phyloP scores from a whole-genome alignment of 2,888 invertebrate species.

The Agrotis puta region DNA sequence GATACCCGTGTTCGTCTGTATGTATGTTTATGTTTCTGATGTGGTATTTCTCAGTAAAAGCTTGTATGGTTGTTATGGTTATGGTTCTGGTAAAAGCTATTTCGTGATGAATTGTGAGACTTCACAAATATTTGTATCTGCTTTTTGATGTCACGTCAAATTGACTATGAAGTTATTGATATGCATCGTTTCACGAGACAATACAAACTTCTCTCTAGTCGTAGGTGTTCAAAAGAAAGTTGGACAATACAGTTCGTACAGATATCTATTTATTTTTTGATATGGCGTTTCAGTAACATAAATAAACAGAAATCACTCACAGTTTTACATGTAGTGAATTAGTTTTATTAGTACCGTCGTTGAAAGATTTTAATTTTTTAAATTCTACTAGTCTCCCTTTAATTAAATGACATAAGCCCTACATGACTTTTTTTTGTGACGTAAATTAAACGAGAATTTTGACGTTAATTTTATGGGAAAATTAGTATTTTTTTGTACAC shows the following conservation, averaged over 20 bases:
- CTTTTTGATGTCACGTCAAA: slow-evolving; percentile 19
- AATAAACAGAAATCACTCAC: too few species aligned
- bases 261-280: too few species aligned
- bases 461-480: too few species aligned
- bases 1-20: slow-evolving; percentile 8
- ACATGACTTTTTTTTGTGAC: too few species aligned
- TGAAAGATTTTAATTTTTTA: background rate
- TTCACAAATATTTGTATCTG: slow-evolving; percentile 33
- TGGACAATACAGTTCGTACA: background rate
- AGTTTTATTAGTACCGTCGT: background rate
- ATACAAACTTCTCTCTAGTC: too few species aligned
- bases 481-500: too few species aligned
- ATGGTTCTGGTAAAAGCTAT: slow-evolving; percentile 41
- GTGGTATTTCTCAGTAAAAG: slow-evolving; percentile 15
- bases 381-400: background rate
- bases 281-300: too few species aligned
- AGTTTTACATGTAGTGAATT: too few species aligned
- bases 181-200: background rate
- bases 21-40: slow-evolving; percentile 16
- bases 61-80: slow-evolving; percentile 22
- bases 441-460: too few species aligned
- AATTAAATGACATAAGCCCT: too few species aligned
- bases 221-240: slow-evolving; percentile 2
- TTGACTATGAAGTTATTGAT: slow-evolving; percentile 4
- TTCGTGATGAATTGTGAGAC: slow-evolving; percentile 19